Conservation (phyloP, 92 coral and sea anemone genomes). For the Zoanthus solanderi region DNA sequence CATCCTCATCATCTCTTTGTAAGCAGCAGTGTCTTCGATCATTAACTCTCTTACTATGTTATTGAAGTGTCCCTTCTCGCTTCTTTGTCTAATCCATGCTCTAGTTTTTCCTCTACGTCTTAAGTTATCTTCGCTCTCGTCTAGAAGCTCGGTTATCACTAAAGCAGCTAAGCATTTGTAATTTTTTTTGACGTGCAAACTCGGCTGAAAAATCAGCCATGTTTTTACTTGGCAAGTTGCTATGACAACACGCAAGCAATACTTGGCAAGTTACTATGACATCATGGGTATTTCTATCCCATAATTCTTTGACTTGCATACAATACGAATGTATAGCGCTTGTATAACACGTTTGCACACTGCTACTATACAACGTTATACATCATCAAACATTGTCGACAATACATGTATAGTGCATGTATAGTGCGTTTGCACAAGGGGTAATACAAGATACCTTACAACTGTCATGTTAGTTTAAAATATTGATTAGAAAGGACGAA, state of each 20-base stretch:
- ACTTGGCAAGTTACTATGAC: constrained; percentile 32
- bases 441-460: too few relatives aligned
- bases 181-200: too few relatives aligned
- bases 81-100: constrained; percentile 44
- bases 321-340: constrained; percentile 35
- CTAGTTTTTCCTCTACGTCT: constrained; percentile 52
- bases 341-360: constrained; percentile 50
- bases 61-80: constrained; percentile 16
- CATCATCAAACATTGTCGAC: constrained; percentile 39
- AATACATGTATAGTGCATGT: constrained; percentile 53
- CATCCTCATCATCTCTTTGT: too few relatives aligned
- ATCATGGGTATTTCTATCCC: too few relatives aligned
- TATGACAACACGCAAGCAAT: background rate
- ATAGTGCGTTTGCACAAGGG: constrained; percentile 54
- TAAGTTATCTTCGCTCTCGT: background rate
- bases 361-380: constrained; percentile 54
- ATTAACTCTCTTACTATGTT: background rate
- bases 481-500: too few relatives aligned
- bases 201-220: too few relatives aligned
- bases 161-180: too few relatives aligned
- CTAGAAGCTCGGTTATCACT: too few relatives aligned
- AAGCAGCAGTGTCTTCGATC: too few relatives aligned
- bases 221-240: too few relatives aligned
- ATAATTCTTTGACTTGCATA: constrained; percentile 2
- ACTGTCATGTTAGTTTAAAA: too few relatives aligned